Evolutionary conservation across 2,797 vertebrate genomes (phyloP).

Genomic region (Pangasius macronema): DNA sequence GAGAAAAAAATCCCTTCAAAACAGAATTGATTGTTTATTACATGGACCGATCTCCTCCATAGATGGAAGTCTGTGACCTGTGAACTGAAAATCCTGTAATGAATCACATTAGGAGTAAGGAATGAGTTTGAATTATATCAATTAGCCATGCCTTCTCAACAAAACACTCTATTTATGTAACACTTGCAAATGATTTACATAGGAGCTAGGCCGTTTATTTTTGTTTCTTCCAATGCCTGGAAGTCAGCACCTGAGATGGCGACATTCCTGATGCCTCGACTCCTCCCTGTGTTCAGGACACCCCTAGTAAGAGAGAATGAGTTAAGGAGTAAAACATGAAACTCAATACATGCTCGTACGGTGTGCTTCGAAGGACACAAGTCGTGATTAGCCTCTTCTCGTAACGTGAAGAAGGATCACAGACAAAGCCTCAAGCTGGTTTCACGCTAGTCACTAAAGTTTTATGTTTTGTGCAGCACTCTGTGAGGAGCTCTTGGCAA

Average conservation of each 20-base stretch:
- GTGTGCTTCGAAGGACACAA: no score
- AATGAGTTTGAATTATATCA: background rate
- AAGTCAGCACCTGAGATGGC: constrained; percentile 4
- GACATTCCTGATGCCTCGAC: constrained; percentile 10
- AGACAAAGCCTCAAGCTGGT: constrained; percentile 1
- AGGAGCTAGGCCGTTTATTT: constrained; percentile 4
- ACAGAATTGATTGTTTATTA: background rate
- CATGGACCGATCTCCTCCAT: background rate
- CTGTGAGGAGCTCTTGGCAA: background rate
- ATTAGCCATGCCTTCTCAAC: background rate
- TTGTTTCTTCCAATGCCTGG: background rate
- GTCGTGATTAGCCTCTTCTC: background rate
- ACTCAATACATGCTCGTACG: no score
- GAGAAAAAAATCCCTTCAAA: background rate
- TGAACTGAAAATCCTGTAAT: background rate
- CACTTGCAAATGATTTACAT: constrained; percentile 24
- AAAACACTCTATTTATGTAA: constrained; percentile 9
- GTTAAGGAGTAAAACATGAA: no score
- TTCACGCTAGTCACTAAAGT: background rate
- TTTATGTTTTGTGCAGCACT: background rate
- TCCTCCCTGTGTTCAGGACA: constrained; percentile 19
- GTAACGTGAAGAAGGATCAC: background rate
- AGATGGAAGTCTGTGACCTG: background rate
- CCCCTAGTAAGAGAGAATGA: no score
- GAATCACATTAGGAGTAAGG: background rate